Base-by-base conservation (phyloP, 1,140 invertebrate genomes). In the Wasmannia auropunctata region DNA sequence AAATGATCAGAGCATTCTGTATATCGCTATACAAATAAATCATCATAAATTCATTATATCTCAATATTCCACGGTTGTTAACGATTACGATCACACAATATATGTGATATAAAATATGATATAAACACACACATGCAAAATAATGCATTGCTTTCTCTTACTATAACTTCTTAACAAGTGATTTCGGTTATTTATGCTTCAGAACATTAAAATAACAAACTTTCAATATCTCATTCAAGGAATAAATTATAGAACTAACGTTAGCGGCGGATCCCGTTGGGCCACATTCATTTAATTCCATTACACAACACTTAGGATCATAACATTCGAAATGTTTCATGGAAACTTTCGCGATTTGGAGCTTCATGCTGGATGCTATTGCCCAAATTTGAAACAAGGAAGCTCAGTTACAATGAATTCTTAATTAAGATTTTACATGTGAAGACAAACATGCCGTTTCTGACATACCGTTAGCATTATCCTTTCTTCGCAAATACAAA, bases 311-410 rank as follows among this genome's bases (percentile, higher is more conserved):
- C 40, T 72, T 63, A 43, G 65, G 11, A 46, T n/a, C 37, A 51
- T 51, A 84, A 86, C 49, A 28, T 83, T 72, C 31, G 46, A 31
- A 62, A 67, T 74, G 62, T 72, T 83, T 56, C 56, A 40, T 34
- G 28, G 31, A 46, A 63, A 81, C 65, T 63, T 72, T 83, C 40
- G n/a, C 51, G 65, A 81, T 81, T 81, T 25, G 25, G 19, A 54
- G 34, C 65, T 28, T 40, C 11, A 28, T 43, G 25, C 46, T 16
- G 51, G 19, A 25, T 37, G 65, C 37, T 77, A 77, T 63, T 49
- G 37, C 11, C 25, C 22, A 25, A 49, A 28, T 28, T 37, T 28
- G 28, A 67, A 69, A 79, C n/a, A 37, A 25, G n/a, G n/a, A 28
- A 49, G 51, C 62, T 67, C 62, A 28, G 46, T 67, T 56, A 79